Conservation (phyloP, 1,140 invertebrate species). For the Neoseiulus cucumeris region DNA sequence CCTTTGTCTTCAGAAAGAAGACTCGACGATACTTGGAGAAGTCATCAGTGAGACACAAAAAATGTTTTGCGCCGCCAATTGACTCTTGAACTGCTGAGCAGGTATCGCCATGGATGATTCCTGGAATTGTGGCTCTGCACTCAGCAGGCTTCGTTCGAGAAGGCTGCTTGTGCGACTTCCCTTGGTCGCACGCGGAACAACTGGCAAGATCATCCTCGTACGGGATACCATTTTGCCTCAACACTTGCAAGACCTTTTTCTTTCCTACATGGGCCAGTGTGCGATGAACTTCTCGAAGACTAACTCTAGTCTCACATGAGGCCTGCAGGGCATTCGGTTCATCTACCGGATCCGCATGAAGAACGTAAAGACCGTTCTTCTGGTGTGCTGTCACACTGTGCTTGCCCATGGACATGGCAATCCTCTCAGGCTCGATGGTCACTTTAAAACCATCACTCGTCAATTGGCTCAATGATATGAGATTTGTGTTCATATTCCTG, state of each 20-base stretch:
- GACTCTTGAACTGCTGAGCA: background rate
- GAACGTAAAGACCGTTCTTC: no score
- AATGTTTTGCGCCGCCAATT: background rate
- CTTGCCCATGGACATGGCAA: no score
- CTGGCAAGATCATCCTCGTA: background rate
- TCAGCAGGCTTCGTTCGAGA: background rate
- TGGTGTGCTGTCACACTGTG: no score
- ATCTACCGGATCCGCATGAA: no score
- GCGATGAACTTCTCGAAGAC: no score
- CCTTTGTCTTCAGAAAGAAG: background rate
- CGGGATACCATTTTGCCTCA: background rate
- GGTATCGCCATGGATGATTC: no score
- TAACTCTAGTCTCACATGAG: no score
- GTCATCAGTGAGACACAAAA: background rate
- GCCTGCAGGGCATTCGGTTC: background rate
- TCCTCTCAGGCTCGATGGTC: no score
- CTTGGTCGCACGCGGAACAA: no score
- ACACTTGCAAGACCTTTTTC: no score
- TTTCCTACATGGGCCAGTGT: background rate
- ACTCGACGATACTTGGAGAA: background rate
- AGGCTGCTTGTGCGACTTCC: background rate
- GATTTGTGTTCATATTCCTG: background rate
- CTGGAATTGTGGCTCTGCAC: background rate
- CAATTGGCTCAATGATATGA: background rate
- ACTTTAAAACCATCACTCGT: no score